Conservation (phyloP, 2,888 invertebrate species). For the Amiota minor region DNA sequence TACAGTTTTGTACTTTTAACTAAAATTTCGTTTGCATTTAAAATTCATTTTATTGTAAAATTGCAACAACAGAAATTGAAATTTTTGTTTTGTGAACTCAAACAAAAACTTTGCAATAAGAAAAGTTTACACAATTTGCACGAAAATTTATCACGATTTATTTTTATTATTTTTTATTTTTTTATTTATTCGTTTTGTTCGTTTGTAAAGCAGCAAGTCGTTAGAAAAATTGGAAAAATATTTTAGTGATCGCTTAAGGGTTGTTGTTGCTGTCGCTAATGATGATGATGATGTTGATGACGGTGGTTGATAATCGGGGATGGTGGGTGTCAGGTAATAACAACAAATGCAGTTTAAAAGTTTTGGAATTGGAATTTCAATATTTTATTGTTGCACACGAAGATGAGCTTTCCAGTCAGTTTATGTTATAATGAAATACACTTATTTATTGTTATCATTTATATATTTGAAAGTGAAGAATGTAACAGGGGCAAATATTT, state of each 20-base stretch:
- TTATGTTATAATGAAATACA: neutral
- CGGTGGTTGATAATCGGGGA: neutral
- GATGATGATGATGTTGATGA: neutral
- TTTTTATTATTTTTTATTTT: too few relatives aligned
- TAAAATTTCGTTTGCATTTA: conserved; percentile 7
- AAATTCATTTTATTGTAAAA: conserved; percentile 21
- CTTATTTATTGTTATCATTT: too few relatives aligned
- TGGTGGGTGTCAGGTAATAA: too few relatives aligned
- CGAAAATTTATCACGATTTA: conserved; percentile 63
- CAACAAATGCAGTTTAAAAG: conserved; percentile 7
- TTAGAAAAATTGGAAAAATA: neutral
- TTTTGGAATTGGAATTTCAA: neutral
- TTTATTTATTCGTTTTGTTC: too few relatives aligned
- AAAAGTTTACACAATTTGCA: conserved; percentile 61
- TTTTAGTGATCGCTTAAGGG: too few relatives aligned
- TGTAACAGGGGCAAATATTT: neutral
- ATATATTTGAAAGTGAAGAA: too few relatives aligned
- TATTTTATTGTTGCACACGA: neutral
- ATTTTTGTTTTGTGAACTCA: conserved; percentile 30
- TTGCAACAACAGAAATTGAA: conserved; percentile 13
- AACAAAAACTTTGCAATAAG: conserved; percentile 43
- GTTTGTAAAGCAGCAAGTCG: conserved; percentile 50
- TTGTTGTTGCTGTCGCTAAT: neutral
- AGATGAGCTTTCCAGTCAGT: conserved; percentile 8
- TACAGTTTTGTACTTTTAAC: conserved; percentile 6